These are phyloP conservation scores for Rambutsinella grinnellia DNA, from an alignment of 2,888 invertebrate genomes.

Conservation along the genomic window DNA sequence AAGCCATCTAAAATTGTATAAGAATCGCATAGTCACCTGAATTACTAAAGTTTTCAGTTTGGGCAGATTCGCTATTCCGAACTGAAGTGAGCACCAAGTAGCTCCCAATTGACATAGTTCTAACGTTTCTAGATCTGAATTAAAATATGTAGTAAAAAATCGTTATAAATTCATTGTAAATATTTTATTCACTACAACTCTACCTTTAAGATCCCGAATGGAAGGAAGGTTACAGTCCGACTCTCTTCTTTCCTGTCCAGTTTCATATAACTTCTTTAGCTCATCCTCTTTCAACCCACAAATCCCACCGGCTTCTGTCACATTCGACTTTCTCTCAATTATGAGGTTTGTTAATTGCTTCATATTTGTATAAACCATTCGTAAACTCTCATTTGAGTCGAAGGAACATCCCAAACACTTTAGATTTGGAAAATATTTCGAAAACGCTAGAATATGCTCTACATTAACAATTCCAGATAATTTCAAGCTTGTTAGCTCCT, in stretches of 20 bases:
- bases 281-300: constrained; percentile 46
- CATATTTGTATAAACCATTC: constrained; percentile 37
- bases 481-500: constrained; percentile 31
- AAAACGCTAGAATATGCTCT: constrained; percentile 35
- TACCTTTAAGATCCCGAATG: constrained; percentile 34
- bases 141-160: constrained; percentile 1
- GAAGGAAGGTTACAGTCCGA: constrained; percentile 11
- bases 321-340: constrained; percentile 48
- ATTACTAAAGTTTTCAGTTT: constrained; percentile 24
- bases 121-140: constrained; percentile 24
- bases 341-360: constrained; percentile 28
- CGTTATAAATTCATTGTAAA: not conserved
- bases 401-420: constrained; percentile 49
- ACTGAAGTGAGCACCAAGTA: constrained; percentile 24
- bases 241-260: not conserved
- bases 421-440: constrained; percentile 52
- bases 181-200: not conserved
- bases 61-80: constrained; percentile 24
- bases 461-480: constrained; percentile 38
- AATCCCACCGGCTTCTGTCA: constrained; percentile 41
- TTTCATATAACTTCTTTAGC: not conserved
- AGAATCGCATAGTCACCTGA: constrained; percentile 17
- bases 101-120: constrained; percentile 41
- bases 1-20: not conserved
- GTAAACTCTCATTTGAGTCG: constrained; percentile 39